Conservation (phyloP, 2,888 invertebrate genomes). For the Andrena camellia region DNA sequence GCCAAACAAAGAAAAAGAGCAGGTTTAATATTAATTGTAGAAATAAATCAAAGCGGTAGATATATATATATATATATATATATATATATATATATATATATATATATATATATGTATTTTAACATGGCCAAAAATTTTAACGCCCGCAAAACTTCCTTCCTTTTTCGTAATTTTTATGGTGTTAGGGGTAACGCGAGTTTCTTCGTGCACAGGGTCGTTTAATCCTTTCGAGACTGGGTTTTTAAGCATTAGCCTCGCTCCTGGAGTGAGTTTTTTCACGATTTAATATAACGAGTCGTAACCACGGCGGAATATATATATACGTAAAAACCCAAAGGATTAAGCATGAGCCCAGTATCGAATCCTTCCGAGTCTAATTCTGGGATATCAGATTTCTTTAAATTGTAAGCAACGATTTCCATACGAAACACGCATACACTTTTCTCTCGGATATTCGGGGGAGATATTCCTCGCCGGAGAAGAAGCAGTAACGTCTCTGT, state of each 20-base stretch:
- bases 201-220: conserved; percentile 30
- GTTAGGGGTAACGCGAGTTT: conserved; percentile 19
- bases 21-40: conserved; percentile 54
- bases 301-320: conserved; percentile 19
- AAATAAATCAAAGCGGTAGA: conserved; percentile 50
- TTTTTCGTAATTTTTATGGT: conserved; percentile 51
- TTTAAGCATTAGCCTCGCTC: conserved; percentile 14
- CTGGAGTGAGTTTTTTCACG: conserved; percentile 41
- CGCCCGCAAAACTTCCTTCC: conserved; percentile 46
- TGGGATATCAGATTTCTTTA: background rate
- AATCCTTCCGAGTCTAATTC: conserved; percentile 44
- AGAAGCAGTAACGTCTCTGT: background rate
- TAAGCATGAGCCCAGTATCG: conserved; percentile 36
- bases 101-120: conserved; percentile 43
- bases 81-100: conserved; percentile 13
- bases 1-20: conserved; percentile 13
- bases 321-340: conserved; percentile 38
- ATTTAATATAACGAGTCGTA: conserved; percentile 44
- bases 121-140: conserved; percentile 56
- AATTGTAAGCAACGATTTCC: conserved; percentile 17
- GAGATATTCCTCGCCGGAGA: background rate
- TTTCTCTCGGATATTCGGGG: background rate
- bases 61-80: background rate
- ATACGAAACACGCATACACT: conserved; percentile 13
- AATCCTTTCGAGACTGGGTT: conserved; percentile 42